Percentiles rank a stretch among this genome's conserved stretches.
These are phyloP conservation scores for Thaumatotibia leucotreta DNA, from an alignment of 1,140 invertebrate species.

Conservation along the genomic window DNA sequence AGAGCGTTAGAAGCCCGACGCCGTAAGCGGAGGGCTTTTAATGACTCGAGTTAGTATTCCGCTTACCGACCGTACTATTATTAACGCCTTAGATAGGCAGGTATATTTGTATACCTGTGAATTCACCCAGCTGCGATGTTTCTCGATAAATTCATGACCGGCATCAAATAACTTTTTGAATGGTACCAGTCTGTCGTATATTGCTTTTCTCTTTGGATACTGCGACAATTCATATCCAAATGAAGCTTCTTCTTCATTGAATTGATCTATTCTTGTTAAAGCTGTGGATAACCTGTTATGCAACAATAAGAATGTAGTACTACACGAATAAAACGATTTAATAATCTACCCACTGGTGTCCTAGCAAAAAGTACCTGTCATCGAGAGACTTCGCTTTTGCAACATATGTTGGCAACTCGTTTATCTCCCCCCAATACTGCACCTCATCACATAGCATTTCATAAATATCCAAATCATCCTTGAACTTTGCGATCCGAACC, in stretches of 20 bases:
- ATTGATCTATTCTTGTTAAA: conserved; percentile 89
- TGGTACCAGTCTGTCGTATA: conserved; percentile 86
- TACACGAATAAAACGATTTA: neutral
- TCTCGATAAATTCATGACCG: conserved; percentile 89
- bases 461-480: conserved; percentile 88
- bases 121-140: conserved; percentile 90
- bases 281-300: conserved; percentile 78
- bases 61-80: too few relatives aligned
- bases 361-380: conserved; percentile 62
- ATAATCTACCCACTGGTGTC: neutral
- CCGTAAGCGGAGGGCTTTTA: too few relatives aligned
- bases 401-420: conserved; percentile 91
- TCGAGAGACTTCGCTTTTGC: conserved; percentile 87
- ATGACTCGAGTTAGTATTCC: too few relatives aligned
- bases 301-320: neutral
- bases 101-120: conserved; percentile 48
- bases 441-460: conserved; percentile 90
- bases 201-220: conserved; percentile 89
- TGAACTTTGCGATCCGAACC: conserved; percentile 83
- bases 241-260: conserved; percentile 94
- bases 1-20: too few relatives aligned
- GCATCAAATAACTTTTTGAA: conserved; percentile 94
- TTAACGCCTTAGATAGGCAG: too few relatives aligned
- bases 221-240: conserved; percentile 93
- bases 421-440: conserved; percentile 92